A percentile compares a stretch with the other conserved stretches of the same genome.
These are phyloP conservation scores for Parnassius glacialis DNA, from an alignment of 2,888 invertebrate genomes.

Conservation along the genomic window DNA sequence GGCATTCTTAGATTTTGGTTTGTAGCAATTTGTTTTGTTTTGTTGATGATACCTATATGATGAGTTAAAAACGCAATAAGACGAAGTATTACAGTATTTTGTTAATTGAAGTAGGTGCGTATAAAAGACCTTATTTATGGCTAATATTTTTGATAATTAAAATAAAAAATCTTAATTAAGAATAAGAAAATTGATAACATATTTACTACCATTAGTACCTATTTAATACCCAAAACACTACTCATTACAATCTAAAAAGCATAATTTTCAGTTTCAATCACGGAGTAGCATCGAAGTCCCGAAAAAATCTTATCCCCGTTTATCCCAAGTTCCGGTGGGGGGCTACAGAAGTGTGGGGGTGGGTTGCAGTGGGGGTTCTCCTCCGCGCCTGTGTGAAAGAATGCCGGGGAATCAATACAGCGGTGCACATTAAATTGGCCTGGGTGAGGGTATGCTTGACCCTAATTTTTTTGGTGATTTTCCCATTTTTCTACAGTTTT, in stretches of 20 bases:
- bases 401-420: constrained; percentile 79
- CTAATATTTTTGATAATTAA: too few relatives aligned
- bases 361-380: constrained; percentile 38
- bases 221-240: too few relatives aligned
- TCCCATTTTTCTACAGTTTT: not conserved
- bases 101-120: too few relatives aligned
- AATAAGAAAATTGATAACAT: too few relatives aligned
- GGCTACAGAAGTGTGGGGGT: constrained; percentile 35
- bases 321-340: constrained; percentile 57
- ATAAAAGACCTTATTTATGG: too few relatives aligned
- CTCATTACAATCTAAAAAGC: constrained; percentile 5
- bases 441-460: constrained; percentile 51
- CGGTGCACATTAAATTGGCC: constrained; percentile 76
- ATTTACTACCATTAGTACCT: too few relatives aligned
- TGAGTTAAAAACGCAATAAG: too few relatives aligned
- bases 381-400: constrained; percentile 78
- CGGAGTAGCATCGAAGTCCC: constrained; percentile 36
- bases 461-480: constrained; percentile 47
- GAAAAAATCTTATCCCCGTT: constrained; percentile 67
- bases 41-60: too few relatives aligned
- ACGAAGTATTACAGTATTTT: too few relatives aligned
- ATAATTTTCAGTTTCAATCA: constrained; percentile 11
- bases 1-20: too few relatives aligned
- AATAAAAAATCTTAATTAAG: too few relatives aligned
- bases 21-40: too few relatives aligned